A percentile compares a stretch with the other conserved stretches of the same genome.
Conservation (phyloP, 1,140 invertebrate species). For the Heliothis virescens region DNA sequence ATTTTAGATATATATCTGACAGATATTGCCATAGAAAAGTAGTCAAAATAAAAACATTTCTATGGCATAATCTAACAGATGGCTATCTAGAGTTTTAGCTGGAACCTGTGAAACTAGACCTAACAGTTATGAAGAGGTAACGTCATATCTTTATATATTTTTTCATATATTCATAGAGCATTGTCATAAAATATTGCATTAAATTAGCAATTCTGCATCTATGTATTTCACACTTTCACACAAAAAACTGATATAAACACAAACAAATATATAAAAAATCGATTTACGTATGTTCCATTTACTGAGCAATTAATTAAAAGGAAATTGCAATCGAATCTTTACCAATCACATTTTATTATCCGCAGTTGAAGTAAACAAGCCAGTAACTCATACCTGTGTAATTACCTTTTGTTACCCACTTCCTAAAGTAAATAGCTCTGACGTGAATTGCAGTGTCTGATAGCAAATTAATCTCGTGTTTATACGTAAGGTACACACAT, state of each 20-base stretch:
- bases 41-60: no score
- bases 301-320: conserved; percentile 17
- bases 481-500: neutral
- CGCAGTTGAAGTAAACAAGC: conserved; percentile 21
- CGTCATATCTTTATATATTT: no score
- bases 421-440: conserved; percentile 33
- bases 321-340: neutral
- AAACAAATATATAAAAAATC: neutral
- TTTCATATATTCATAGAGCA: no score
- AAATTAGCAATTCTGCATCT: no score
- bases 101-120: no score
- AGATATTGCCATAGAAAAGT: no score
- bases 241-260: neutral
- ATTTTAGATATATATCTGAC: no score
- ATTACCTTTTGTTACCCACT: conserved; percentile 26
- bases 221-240: neutral
- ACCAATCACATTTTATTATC: conserved; percentile 19
- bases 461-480: conserved; percentile 17
- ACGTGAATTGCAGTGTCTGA: conserved; percentile 8
- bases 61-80: no score
- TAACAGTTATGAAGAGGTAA: no score
- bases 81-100: no score
- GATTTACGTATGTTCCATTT: neutral
- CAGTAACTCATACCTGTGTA: conserved; percentile 8
- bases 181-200: no score